phyloP scores from a whole-genome alignment of 2,797 vertebrate species.

The Crax fasciolata region DNA sequence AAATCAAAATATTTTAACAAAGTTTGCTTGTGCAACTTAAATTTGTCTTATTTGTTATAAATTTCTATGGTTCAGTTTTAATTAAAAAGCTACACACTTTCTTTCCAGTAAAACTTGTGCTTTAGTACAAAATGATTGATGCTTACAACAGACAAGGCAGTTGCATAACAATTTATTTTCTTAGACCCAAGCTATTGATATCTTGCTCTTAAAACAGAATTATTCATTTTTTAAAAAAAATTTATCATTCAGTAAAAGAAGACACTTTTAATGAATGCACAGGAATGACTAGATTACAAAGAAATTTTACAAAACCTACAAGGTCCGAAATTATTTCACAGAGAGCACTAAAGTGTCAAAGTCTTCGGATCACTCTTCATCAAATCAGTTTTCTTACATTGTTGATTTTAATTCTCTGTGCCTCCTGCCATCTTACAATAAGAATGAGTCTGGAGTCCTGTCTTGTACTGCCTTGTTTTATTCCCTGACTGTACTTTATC shows the following conservation, averaged over 20 bases:
- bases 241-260: neutral
- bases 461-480: neutral
- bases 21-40: neutral
- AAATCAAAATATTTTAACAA: neutral
- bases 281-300: neutral
- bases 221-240: neutral
- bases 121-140: neutral
- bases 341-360: neutral
- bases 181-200: neutral
- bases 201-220: neutral
- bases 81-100: neutral
- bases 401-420: neutral
- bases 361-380: neutral
- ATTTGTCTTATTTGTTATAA: neutral
- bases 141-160: neutral
- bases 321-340: neutral
- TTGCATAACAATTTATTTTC: neutral
- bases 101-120: neutral
- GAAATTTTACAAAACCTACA: neutral
- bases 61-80: neutral
- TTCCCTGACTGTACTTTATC: neutral
- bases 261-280: neutral
- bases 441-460: neutral
- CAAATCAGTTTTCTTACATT: neutral
- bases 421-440: neutral